Conservation (phyloP, 2,797 vertebrate species). For the Crenichthys baileyi region DNA sequence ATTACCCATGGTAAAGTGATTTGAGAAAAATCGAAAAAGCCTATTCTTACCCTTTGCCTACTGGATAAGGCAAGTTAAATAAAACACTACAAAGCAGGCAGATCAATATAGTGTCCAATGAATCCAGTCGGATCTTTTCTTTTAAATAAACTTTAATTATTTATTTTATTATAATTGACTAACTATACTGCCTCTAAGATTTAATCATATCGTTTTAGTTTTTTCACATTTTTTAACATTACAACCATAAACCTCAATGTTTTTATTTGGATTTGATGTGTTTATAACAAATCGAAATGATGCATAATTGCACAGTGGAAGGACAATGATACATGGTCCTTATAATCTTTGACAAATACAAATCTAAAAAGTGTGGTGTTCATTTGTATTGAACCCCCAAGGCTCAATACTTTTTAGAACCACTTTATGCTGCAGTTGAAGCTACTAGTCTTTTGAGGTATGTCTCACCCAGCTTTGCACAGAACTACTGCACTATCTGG, state of each 20-base stretch:
- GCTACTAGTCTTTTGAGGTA: background rate
- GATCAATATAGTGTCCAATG: background rate
- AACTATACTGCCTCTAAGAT: background rate
- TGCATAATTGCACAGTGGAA: background rate
- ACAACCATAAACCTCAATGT: background rate
- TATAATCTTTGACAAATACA: background rate
- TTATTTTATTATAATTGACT: background rate
- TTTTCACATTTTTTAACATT: background rate
- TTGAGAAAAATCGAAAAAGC: conserved; percentile 8
- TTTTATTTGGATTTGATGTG: background rate
- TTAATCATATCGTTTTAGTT: background rate
- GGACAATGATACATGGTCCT: background rate
- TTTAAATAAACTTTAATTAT: background rate
- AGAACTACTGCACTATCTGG: background rate
- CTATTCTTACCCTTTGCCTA: background rate
- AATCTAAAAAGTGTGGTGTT: background rate
- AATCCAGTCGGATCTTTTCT: background rate
- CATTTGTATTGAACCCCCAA: background rate
- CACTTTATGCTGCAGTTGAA: background rate
- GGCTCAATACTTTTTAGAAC: background rate
- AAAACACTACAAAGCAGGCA: conserved; percentile 6
- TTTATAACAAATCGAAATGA: background rate
- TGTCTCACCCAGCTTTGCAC: background rate
- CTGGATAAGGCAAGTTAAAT: background rate
- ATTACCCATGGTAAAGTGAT: background rate